Evolutionary conservation across 2,797 vertebrate species (phyloP).

Genomic region (Pangasius djambal): DNA sequence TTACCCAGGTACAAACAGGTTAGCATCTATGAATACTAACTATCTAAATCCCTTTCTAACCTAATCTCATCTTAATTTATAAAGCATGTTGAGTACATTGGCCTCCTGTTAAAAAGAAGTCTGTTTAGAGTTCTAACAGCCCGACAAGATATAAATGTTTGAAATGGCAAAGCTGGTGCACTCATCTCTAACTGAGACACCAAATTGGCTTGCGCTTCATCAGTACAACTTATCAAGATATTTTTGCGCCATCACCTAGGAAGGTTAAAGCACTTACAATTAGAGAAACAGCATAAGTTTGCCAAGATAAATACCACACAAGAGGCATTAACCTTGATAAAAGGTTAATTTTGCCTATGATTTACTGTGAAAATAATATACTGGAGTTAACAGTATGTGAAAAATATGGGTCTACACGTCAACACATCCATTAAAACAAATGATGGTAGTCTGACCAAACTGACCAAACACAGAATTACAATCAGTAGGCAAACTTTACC

Average conservation of each 20-base stretch:
- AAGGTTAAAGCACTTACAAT: conserved; percentile 20
- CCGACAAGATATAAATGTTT: conserved; percentile 55
- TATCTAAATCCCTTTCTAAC: background rate
- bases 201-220: conserved; percentile 21
- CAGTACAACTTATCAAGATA: conserved; percentile 40
- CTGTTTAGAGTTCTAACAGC: conserved; percentile 44
- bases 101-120: conserved; percentile 44
- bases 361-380: background rate
- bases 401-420: background rate
- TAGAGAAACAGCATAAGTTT: conserved; percentile 11
- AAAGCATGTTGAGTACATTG: conserved; percentile 31
- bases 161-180: conserved; percentile 51
- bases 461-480: background rate
- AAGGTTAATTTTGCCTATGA: background rate
- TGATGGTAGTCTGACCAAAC: background rate
- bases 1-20: background rate
- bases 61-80: conserved; percentile 7
- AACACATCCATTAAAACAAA: background rate
- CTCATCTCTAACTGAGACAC: conserved; percentile 52
- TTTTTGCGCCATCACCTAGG: conserved; percentile 27
- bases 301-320: conserved; percentile 36
- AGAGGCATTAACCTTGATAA: background rate
- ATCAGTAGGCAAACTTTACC: background rate
- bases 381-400: background rate
- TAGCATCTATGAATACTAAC: background rate